A percentile compares a stretch with the other conserved stretches of the same genome.
phyloP scores from a whole-genome alignment of 2,113 vertebrate species.

The Takifugu bimaculatus region DNA sequence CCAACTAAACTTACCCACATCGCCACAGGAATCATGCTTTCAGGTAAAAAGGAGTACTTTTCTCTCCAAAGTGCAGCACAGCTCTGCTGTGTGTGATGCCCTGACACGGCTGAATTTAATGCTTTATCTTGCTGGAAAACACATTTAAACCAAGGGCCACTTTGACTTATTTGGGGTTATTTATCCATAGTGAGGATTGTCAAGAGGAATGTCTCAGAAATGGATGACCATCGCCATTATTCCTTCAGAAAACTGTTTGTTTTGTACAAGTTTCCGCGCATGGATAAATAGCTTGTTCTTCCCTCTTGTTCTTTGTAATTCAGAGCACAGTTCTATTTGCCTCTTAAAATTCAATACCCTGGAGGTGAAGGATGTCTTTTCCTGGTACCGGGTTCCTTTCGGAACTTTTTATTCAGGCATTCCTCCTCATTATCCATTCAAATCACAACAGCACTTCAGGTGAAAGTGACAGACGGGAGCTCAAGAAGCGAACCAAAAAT shows the following conservation, averaged over 20 bases:
- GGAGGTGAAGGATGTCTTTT: constrained; percentile 6
- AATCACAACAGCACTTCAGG: constrained; percentile 28
- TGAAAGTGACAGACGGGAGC: constrained; percentile 41
- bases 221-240: constrained; percentile 23
- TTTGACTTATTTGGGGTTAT: constrained; percentile 43
- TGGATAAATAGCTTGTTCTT: constrained; percentile 29
- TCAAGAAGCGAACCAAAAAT: constrained; percentile 40
- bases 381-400: constrained; percentile 11
- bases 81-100: constrained; percentile 5
- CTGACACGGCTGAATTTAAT: constrained; percentile 8
- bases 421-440: constrained; percentile 37
- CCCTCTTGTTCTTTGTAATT: constrained; percentile 32
- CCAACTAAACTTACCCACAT: constrained; percentile 48
- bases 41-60: not conserved
- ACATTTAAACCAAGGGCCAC: constrained; percentile 15
- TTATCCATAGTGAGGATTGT: constrained; percentile 37
- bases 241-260: constrained; percentile 25
- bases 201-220: constrained; percentile 19
- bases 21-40: constrained; percentile 7
- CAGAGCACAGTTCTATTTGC: constrained; percentile 29
- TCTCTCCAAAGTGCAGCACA: constrained; percentile 9
- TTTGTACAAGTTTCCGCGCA: constrained; percentile 43
- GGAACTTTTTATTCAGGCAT: constrained; percentile 20
- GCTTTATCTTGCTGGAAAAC: constrained; percentile 25
- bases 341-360: constrained; percentile 28